phyloP scores from a whole-genome alignment of 2,797 vertebrate genomes.

The Neosilurus hyrtlii region DNA sequence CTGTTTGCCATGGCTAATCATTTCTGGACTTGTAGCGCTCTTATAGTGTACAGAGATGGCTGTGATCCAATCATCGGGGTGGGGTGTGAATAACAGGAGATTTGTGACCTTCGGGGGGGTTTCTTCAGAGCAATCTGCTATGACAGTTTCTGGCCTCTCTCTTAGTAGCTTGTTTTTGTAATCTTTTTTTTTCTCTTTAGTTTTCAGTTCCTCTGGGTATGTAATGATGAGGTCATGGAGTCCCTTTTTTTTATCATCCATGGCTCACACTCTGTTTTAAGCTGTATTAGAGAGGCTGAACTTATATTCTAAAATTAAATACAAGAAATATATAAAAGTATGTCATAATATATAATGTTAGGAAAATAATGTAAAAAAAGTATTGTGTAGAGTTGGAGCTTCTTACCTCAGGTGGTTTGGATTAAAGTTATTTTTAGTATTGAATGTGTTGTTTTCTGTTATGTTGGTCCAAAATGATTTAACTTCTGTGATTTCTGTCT shows the following conservation, averaged over 20 bases:
- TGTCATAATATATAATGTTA: too few species aligned
- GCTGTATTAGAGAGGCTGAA: not conserved
- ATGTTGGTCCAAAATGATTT: not conserved
- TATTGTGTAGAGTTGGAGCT: not conserved
- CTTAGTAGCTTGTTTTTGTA: not conserved
- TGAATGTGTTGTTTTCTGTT: not conserved
- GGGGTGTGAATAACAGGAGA: not conserved
- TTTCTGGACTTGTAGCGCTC: rapidly evolving
- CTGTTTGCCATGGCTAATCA: not conserved
- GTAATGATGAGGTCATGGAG: not conserved
- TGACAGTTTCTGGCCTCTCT: not conserved
- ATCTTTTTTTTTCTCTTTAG: not conserved
- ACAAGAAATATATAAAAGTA: too few species aligned
- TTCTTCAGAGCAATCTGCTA: not conserved
- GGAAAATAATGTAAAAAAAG: not conserved
- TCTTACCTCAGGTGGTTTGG: not conserved
- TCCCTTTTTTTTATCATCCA: not conserved
- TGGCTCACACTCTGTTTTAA: not conserved
- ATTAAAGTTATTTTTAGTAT: not conserved
- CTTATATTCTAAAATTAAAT: not conserved
- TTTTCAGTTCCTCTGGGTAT: not conserved
- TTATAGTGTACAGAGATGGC: not conserved
- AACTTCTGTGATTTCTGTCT: not conserved
- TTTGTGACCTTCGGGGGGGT: not conserved
- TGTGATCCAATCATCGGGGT: not conserved